Evolutionary conservation across 2,888 invertebrate genomes (phyloP), one percentile per base, ranked within the genome.

Genomic region (Stramonita haemastoma): DNA sequence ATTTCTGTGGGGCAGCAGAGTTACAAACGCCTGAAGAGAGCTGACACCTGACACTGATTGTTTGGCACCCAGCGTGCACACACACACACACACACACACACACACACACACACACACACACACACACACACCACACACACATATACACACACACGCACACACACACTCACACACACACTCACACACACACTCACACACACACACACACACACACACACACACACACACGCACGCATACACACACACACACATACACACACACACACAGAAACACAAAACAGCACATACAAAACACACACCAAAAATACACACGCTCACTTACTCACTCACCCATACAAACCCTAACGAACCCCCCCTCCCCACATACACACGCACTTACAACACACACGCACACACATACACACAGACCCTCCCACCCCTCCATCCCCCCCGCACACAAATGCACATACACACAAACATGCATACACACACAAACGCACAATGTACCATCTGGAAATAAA

Each of bases 141-240:
- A 15, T 26, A 56, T 57, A 85, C 85, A 56, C 36, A 46, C 22
- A 56, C 26, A 26, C 57, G 5, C 34, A 46, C 26, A 26, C 85
- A 26, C 46, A 56, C 46, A n/a, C 56, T 26, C 19, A 56, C 29
- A 32, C 60, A 60, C 86, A 22, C 86, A 86, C 60, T 66, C 57
- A 22, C 86, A 86, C 86, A 29, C 60, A 66, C 86, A n/a, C 86
- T 32, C 86, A 66, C 86, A 17, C 86, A 66, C 86, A 60, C 57
- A 66, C 57, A 29, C 60, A 66, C 34, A 29, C 86, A 32, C 60
- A 86, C 60, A 86, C 60, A 32, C 60, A 34, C 81, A 34, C 81
- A 34, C 81, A 81, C 81, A 81, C 81, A 34, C 81, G 34, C 81
- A 81, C 81, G 34, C 81, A 81, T 34, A 81, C 81, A 81, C 81